Conservation (phyloP, 2,113 vertebrate species). For the Lepidothrix coronata region DNA sequence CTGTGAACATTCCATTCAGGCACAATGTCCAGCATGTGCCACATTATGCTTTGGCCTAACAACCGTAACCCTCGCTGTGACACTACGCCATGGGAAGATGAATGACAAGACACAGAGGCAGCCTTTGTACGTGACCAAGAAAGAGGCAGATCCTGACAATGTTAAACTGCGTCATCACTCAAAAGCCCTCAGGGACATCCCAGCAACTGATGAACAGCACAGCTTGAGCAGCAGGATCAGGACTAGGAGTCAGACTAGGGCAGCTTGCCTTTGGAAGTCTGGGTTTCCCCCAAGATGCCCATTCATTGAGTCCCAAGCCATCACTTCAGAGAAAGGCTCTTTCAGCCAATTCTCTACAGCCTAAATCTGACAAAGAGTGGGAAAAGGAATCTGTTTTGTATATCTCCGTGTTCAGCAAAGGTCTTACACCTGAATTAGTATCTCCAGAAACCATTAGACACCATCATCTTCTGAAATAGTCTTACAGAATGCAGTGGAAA, state of each 20-base stretch:
- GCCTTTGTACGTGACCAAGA: background rate
- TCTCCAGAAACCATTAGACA: background rate
- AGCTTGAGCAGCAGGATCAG: background rate
- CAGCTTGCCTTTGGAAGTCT: background rate
- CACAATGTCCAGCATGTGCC: background rate
- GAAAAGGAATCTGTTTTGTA: background rate
- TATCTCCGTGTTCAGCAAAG: background rate
- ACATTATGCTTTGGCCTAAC: background rate
- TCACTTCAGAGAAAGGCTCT: background rate
- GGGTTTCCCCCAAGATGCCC: background rate
- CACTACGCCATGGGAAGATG: background rate
- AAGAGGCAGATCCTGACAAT: background rate
- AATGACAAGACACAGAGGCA: background rate
- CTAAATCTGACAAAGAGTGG: background rate
- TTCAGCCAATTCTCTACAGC: background rate
- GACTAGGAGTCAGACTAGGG: background rate
- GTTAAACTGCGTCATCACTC: background rate
- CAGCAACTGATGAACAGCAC: background rate
- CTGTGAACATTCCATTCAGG: background rate
- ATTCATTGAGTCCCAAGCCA: background rate
- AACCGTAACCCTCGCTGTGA: fast-evolving
- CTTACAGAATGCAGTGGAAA: background rate
- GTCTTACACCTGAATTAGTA: background rate
- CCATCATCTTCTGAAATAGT: background rate
- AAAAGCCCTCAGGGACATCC: background rate